Evolutionary conservation across 2,797 vertebrate species (phyloP).

Genomic region (Lithobates sylvaticus): DNA sequence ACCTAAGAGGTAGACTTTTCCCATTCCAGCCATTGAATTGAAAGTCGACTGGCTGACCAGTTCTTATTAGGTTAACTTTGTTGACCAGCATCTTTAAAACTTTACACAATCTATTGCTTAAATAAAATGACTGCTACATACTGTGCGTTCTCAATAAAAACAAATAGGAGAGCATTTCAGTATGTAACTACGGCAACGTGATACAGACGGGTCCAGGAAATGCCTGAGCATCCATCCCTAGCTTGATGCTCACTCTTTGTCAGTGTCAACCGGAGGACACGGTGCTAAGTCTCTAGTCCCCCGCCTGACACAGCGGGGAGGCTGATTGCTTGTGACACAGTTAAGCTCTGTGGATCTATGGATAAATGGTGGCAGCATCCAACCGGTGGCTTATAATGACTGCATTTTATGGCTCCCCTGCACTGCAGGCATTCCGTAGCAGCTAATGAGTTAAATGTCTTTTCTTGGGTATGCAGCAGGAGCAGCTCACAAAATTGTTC

Average conservation of each 20-base stretch:
- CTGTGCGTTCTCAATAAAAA: background rate
- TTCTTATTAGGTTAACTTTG: background rate
- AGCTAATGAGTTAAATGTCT: conserved; percentile 47
- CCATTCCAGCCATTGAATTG: background rate
- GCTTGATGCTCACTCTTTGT: conserved; percentile 49
- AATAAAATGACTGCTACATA: background rate
- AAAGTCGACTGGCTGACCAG: background rate
- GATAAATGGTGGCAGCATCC: conserved; percentile 23
- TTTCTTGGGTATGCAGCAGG: conserved; percentile 24
- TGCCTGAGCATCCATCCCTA: conserved; percentile 6
- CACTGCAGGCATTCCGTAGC: conserved; percentile 21
- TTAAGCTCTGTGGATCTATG: conserved; percentile 44
- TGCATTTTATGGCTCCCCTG: conserved; percentile 28
- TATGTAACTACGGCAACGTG: conserved; percentile 37
- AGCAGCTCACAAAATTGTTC: conserved; percentile 27
- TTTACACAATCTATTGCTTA: background rate
- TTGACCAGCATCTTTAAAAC: background rate
- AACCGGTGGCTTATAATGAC: conserved; percentile 18
- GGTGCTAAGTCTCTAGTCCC: conserved; percentile 30
- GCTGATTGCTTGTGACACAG: conserved; percentile 56
- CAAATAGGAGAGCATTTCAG: conserved; percentile 9
- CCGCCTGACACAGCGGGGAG: conserved; percentile 11
- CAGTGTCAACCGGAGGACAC: conserved; percentile 54
- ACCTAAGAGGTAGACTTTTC: background rate
- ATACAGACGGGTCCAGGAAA: conserved; percentile 1